A percentile compares a stretch with the other conserved stretches of the same genome.
Conservation (phyloP, 2,797 vertebrate genomes). For the Melopsittacus undulatus region DNA sequence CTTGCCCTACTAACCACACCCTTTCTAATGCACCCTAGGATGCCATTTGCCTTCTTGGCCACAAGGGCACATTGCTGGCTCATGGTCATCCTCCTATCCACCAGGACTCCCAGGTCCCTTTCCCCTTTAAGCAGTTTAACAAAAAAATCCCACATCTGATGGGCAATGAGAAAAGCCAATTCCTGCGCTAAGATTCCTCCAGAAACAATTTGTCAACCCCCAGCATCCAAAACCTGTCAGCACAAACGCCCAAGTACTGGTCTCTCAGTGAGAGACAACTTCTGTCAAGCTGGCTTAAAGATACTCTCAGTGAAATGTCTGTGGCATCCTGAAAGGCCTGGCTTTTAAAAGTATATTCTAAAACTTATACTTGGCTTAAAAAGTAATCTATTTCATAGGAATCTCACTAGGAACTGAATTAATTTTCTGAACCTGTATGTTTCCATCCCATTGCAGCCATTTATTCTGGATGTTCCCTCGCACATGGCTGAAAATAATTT, state of each 20-base stretch:
- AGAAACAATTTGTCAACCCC: not conserved
- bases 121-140: too few species aligned
- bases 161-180: not conserved
- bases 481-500: not conserved
- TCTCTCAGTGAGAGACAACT: not conserved
- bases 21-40: too few species aligned
- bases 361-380: not conserved
- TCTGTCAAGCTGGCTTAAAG: not conserved
- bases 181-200: not conserved
- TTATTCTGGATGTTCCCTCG: not conserved
- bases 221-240: not conserved
- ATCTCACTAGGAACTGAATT: not conserved
- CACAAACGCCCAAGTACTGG: not conserved
- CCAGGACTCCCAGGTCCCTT: too few species aligned
- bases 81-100: too few species aligned
- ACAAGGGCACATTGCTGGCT: too few species aligned
- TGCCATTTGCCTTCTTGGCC: too few species aligned
- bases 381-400: not conserved
- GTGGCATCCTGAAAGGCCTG: not conserved
- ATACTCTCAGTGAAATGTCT: not conserved
- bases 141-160: not conserved
- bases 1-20: too few species aligned
- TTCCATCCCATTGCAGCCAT: not conserved
- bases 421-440: conserved; percentile 9
- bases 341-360: not conserved